Evolutionary conservation across 2,113 vertebrate genomes (phyloP).

Genomic region (Lota lota): DNA sequence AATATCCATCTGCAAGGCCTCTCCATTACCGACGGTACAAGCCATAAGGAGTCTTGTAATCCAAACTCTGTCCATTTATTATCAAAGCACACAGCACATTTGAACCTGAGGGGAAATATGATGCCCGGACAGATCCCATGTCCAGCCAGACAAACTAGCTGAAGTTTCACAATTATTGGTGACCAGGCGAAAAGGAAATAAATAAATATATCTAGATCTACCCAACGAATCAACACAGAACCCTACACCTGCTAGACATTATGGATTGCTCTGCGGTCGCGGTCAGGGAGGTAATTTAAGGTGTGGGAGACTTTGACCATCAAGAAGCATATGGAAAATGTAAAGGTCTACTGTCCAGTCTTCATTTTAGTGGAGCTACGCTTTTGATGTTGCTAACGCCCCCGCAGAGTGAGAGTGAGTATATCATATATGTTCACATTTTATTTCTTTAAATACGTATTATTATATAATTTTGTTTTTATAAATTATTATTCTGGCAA

Average conservation of each 20-base stretch:
- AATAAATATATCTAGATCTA: constrained; percentile 60
- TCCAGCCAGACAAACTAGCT: constrained; percentile 64
- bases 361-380: too few relatives aligned
- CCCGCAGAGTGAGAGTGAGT: too few relatives aligned
- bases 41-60: constrained; percentile 51
- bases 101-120: constrained; percentile 67
- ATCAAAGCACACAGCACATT: constrained; percentile 72
- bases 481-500: too few relatives aligned
- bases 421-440: too few relatives aligned
- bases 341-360: not conserved
- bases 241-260: constrained; percentile 60
- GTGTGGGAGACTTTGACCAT: constrained; percentile 44
- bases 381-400: too few relatives aligned
- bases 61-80: constrained; percentile 67
- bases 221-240: constrained; percentile 53
- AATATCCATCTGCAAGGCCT: constrained; percentile 12
- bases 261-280: constrained; percentile 58
- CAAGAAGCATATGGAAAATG: constrained; percentile 20
- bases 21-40: constrained; percentile 35
- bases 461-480: too few relatives aligned
- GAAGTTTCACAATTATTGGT: constrained; percentile 73
- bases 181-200: constrained; percentile 64
- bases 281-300: constrained; percentile 56
- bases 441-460: too few relatives aligned
- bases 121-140: constrained; percentile 63